Conservation (phyloP, 2,113 vertebrate genomes). For the Nerophis lumbriciformis region DNA sequence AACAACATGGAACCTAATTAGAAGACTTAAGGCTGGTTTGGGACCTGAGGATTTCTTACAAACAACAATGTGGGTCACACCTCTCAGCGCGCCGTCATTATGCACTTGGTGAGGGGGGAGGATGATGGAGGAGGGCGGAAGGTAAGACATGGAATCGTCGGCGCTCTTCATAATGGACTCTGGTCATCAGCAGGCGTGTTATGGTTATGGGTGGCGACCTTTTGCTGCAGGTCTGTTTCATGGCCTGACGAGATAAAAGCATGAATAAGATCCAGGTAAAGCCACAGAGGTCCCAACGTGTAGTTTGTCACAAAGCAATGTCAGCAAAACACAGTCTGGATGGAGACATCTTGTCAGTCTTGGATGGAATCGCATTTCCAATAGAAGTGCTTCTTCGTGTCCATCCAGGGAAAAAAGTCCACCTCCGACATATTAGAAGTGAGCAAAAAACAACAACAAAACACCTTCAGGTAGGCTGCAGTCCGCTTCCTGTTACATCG, state of each 20-base stretch:
- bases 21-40: slow-evolving; percentile 73
- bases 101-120: slow-evolving; percentile 19
- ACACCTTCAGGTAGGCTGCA: slow-evolving; percentile 36
- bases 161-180: slow-evolving; percentile 36
- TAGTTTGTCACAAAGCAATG: slow-evolving; percentile 34
- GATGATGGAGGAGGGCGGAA: slow-evolving; percentile 30
- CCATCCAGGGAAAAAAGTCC: slow-evolving; percentile 27
- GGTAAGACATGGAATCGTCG: slow-evolving; percentile 42
- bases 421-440: slow-evolving; percentile 32
- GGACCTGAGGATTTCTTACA: slow-evolving; percentile 74
- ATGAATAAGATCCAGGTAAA: slow-evolving; percentile 42
- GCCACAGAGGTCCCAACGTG: slow-evolving; percentile 44
- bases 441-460: slow-evolving; percentile 19
- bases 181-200: slow-evolving; percentile 4
- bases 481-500: slow-evolving; percentile 43
- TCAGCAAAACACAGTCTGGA: slow-evolving; percentile 23
- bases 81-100: slow-evolving; percentile 30
- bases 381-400: slow-evolving; percentile 9
- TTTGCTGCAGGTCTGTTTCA: slow-evolving; percentile 55
- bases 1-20: slow-evolving; percentile 44
- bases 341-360: slow-evolving; percentile 8
- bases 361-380: slow-evolving; percentile 18
- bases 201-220: slow-evolving; percentile 28
- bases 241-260: slow-evolving; percentile 31
- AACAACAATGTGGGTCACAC: slow-evolving; percentile 28